These are phyloP conservation scores for Caenorhabditis sp. DNA, from an alignment of 2,888 invertebrate species.

Conservation along the genomic window DNA sequence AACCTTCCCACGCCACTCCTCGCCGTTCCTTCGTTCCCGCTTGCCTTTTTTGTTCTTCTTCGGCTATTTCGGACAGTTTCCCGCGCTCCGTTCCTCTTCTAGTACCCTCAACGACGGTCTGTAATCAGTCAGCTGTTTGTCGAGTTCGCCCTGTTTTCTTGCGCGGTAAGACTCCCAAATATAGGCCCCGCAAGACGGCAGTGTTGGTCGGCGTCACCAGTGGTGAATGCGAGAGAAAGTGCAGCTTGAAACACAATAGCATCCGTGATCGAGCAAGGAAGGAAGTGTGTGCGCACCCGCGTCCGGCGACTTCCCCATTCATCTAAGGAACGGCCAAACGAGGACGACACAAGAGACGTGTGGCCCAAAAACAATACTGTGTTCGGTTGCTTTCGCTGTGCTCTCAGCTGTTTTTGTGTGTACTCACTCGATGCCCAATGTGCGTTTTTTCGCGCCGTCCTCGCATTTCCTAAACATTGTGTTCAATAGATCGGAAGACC, in stretches of 20 bases:
- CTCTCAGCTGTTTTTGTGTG: constrained; percentile 59
- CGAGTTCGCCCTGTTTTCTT: constrained; percentile 41
- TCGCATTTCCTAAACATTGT: constrained; percentile 27
- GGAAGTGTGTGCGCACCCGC: constrained; percentile 34
- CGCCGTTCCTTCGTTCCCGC: background rate
- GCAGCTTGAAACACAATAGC: constrained; percentile 64
- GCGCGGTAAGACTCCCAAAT: constrained; percentile 47
- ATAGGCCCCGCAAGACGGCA: constrained; percentile 34
- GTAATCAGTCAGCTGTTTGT: constrained; percentile 59
- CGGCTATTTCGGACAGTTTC: constrained; percentile 28
- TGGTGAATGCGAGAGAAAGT: constrained; percentile 53
- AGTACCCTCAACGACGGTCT: constrained; percentile 36
- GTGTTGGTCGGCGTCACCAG: constrained; percentile 38
- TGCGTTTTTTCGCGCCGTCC: constrained; percentile 47
- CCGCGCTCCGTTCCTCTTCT: constrained; percentile 20
- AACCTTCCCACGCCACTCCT: constrained; percentile 52
- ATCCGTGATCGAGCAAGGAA: constrained; percentile 61
- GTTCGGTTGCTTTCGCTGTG: constrained; percentile 33
- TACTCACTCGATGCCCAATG: constrained; percentile 46
- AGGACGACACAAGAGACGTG: constrained; percentile 36
- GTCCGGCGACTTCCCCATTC: constrained; percentile 32
- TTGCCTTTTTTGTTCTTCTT: background rate
- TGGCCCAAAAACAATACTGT: constrained; percentile 57
- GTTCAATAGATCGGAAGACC: constrained; percentile 58
- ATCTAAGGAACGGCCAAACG: constrained; percentile 38